A percentile compares a stretch with the other conserved stretches of the same genome.
These are phyloP conservation scores for Spea multiplicata DNA, from an alignment of 2,113 vertebrate genomes.

Conservation along the genomic window DNA sequence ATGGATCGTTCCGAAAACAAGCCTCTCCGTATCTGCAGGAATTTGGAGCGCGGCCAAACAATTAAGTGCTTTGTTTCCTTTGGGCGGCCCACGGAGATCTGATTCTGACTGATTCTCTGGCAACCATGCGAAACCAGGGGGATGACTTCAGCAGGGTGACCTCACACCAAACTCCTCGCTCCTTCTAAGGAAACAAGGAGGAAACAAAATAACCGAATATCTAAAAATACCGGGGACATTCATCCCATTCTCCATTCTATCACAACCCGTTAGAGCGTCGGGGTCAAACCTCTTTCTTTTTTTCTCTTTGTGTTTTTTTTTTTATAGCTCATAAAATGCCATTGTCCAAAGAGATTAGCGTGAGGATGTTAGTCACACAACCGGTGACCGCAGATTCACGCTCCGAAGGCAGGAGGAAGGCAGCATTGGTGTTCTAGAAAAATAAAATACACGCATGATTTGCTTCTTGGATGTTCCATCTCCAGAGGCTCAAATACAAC, in stretches of 20 bases:
- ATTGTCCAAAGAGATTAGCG: background rate
- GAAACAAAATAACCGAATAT: slow-evolving; percentile 15
- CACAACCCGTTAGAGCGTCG: background rate
- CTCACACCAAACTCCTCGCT: slow-evolving; percentile 15
- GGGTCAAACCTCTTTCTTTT: background rate
- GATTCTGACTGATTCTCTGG: slow-evolving; percentile 12
- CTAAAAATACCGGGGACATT: slow-evolving; percentile 31
- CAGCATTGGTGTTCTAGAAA: background rate
- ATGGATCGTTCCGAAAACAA: background rate
- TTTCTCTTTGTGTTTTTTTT: background rate
- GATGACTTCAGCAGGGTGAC: slow-evolving; percentile 32
- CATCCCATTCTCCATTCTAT: slow-evolving; percentile 8
- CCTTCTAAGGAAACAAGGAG: slow-evolving; percentile 39
- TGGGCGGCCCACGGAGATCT: slow-evolving; percentile 18
- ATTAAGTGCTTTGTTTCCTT: slow-evolving; percentile 45
- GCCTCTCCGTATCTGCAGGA: slow-evolving; percentile 28
- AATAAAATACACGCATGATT: too few species aligned
- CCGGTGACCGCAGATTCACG: background rate
- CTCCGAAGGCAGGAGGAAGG: background rate
- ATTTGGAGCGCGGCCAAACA: slow-evolving; percentile 28
- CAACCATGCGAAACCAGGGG: slow-evolving; percentile 8
- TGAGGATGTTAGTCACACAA: background rate
- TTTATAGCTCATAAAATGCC: background rate
- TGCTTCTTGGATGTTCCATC: too few species aligned
- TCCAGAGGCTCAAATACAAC: too few species aligned